phyloP scores from a whole-genome alignment of 1,140 invertebrate species.

The Gryllus bimaculatus region DNA sequence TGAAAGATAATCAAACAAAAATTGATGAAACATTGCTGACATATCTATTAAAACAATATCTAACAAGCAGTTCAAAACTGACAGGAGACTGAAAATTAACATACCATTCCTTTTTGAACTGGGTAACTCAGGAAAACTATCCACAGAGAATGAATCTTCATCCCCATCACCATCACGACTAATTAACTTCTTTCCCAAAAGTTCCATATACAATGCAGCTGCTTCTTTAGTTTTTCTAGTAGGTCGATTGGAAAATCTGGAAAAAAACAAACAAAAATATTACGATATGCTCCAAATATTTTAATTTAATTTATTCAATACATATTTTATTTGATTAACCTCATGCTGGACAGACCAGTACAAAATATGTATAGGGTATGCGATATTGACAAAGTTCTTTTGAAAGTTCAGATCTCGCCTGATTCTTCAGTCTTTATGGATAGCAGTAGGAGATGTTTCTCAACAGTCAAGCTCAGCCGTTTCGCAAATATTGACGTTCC shows the following conservation, averaged over 20 bases:
- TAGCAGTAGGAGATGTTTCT: too few relatives aligned
- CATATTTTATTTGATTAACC: too few relatives aligned
- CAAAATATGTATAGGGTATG: too few relatives aligned
- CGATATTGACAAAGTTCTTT: too few relatives aligned
- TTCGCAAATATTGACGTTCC: too few relatives aligned
- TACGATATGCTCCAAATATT: too few relatives aligned
- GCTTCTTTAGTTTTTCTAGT: slow-evolving; percentile 65
- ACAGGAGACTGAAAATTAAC: neutral
- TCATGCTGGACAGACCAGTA: too few relatives aligned
- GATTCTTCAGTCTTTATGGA: too few relatives aligned
- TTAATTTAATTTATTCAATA: too few relatives aligned
- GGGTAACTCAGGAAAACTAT: slow-evolving; percentile 56
- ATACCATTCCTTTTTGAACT: slow-evolving; percentile 45
- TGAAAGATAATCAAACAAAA: slow-evolving; percentile 12
- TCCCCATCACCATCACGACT: slow-evolving; percentile 45
- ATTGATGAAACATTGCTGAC: neutral
- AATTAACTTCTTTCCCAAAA: slow-evolving; percentile 56
- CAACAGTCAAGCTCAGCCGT: too few relatives aligned
- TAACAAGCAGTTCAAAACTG: neutral
- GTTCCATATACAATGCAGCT: slow-evolving; percentile 63
- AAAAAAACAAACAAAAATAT: neutral
- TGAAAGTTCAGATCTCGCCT: too few relatives aligned
- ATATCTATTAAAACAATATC: neutral
- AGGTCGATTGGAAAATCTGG: slow-evolving; percentile 37
- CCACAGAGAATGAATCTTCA: slow-evolving; percentile 50